Evolutionary conservation across 2,113 vertebrate genomes (phyloP).

Genomic region (Marmota monax): DNA sequence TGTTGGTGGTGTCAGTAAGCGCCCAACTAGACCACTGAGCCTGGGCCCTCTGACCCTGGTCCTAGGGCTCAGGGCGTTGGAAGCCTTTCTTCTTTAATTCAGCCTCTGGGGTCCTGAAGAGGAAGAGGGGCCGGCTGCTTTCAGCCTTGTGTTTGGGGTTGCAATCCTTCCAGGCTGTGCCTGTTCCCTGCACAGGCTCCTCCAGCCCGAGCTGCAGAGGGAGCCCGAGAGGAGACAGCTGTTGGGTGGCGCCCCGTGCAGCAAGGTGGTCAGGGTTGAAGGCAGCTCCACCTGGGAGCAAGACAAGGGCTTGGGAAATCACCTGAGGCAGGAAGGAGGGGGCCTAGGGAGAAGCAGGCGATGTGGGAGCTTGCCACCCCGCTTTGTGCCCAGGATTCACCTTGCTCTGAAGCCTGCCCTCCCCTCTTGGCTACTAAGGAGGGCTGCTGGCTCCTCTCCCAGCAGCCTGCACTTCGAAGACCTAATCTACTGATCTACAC

Average conservation of each 20-base stretch:
- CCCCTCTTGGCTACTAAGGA: neutral
- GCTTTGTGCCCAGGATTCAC: neutral
- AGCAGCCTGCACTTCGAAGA: slow-evolving; percentile 10
- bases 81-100: neutral
- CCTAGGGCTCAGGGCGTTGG: slow-evolving; percentile 4
- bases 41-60: slow-evolving; percentile 1
- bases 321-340: neutral
- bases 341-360: no score
- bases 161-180: rapidly evolving
- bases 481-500: neutral
- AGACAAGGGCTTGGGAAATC: neutral
- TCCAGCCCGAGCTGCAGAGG: no score
- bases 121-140: neutral
- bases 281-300: neutral
- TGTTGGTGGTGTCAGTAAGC: slow-evolving; percentile 60
- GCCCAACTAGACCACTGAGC: slow-evolving; percentile 37
- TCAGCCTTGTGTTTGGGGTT: neutral
- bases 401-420: neutral
- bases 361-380: neutral
- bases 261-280: neutral
- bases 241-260: no score
- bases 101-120: neutral
- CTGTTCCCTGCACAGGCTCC: no score
- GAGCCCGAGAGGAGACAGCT: no score
- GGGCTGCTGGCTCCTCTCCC: slow-evolving; percentile 28